phyloP scores from a whole-genome alignment of 1,140 invertebrate genomes.

The Zophobas atratus region DNA sequence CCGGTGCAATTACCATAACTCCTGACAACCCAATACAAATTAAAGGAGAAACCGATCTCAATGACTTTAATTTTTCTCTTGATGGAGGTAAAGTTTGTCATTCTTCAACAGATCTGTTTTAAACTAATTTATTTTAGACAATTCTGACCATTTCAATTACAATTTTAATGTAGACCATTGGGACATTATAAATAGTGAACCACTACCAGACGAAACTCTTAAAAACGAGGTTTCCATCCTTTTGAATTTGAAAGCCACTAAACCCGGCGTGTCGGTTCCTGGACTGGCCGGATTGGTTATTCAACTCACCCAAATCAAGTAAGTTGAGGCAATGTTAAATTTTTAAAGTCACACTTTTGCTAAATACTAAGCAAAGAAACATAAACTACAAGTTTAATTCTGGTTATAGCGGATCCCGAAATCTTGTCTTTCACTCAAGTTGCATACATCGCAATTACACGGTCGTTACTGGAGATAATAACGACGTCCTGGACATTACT shows the following conservation, averaged over 20 bases:
- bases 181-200: neutral
- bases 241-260: slow-evolving; percentile 3
- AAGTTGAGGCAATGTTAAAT: neutral
- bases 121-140: neutral
- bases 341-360: neutral
- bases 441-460: neutral
- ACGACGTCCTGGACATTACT: neutral
- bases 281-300: neutral
- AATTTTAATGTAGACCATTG: slow-evolving; percentile 1
- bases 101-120: too few species aligned
- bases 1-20: neutral
- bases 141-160: neutral
- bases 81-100: neutral
- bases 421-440: neutral
- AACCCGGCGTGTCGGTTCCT: neutral
- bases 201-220: neutral
- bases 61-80: too few species aligned
- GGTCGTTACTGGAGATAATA: neutral
- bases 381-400: too few species aligned
- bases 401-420: too few species aligned
- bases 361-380: neutral
- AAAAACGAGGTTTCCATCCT: neutral
- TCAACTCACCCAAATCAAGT: neutral
- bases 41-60: too few species aligned
- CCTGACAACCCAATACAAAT: neutral